Conservation (phyloP, 2,888 invertebrate species). For the Athrips mouffetella region DNA sequence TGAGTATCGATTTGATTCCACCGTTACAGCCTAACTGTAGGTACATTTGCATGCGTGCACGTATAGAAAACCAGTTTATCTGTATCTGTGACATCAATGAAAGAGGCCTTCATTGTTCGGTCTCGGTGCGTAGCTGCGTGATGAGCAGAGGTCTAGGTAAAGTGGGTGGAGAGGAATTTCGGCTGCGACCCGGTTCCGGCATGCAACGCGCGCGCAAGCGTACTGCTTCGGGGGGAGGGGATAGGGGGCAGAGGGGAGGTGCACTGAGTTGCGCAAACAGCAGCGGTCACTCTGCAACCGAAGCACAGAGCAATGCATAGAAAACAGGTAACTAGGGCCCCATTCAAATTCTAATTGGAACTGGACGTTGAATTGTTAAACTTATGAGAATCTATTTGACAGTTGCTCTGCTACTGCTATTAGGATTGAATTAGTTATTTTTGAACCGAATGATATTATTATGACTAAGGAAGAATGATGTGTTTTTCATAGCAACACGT, state of each 20-base stretch:
- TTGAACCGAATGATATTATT: neutral
- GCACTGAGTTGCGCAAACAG: constrained; percentile 76
- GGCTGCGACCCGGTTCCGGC: constrained; percentile 75
- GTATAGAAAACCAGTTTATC: constrained; percentile 44
- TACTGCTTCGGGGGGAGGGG: constrained; percentile 37
- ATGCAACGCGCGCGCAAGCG: constrained; percentile 75
- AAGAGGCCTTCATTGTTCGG: constrained; percentile 6
- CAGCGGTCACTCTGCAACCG: constrained; percentile 60
- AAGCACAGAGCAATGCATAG: constrained; percentile 27
- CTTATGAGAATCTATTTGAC: neutral
- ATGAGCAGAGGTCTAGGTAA: constrained; percentile 45
- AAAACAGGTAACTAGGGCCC: constrained; percentile 1
- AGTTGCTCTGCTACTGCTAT: too few species aligned
- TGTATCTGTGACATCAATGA: constrained; percentile 40
- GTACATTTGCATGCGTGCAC: constrained; percentile 78
- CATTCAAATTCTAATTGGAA: constrained; percentile 1
- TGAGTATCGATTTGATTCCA: constrained; percentile 66
- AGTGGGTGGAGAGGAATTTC: constrained; percentile 55
- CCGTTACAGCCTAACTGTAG: constrained; percentile 70
- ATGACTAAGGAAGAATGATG: neutral
- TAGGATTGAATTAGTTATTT: too few species aligned
- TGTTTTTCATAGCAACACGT: neutral
- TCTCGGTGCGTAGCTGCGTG: constrained; percentile 23
- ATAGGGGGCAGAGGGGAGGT: constrained; percentile 45
- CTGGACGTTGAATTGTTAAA: neutral